Evolutionary conservation across 2,113 vertebrate species (phyloP).

Genomic region (Elachura formosa): DNA sequence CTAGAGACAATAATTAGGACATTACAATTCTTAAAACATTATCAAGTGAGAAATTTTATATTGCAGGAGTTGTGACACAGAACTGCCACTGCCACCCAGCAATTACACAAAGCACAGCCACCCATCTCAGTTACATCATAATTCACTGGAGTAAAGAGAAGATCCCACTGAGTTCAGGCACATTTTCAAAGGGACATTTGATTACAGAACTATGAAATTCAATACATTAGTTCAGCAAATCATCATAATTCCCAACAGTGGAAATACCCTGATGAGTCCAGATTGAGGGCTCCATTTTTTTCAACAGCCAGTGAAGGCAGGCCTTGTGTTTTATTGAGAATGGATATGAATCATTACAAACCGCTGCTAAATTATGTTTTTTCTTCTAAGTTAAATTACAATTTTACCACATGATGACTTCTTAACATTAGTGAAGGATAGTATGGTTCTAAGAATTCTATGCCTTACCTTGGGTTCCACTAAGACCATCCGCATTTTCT

Average conservation of each 20-base stretch:
- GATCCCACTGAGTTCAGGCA: background rate
- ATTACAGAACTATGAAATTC: background rate
- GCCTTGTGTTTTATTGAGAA: background rate
- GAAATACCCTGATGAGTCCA: background rate
- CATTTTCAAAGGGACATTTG: background rate
- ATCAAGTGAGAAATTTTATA: background rate
- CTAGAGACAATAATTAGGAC: background rate
- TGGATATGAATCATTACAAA: background rate
- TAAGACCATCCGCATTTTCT: constrained; percentile 94
- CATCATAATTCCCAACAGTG: background rate
- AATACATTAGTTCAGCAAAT: background rate
- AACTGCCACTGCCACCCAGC: background rate
- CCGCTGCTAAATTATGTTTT: background rate
- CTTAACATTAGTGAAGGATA: background rate
- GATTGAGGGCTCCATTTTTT: background rate
- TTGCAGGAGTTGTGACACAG: background rate
- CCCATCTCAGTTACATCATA: background rate
- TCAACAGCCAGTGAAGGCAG: background rate
- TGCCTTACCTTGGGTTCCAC: constrained; percentile 87
- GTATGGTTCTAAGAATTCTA: background rate
- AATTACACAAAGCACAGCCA: background rate
- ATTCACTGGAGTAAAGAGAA: background rate
- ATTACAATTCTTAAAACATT: background rate
- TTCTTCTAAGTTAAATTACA: background rate
- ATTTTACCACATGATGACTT: background rate